Evolutionary conservation across 2,797 vertebrate genomes (phyloP).

Genomic region (Myotis findleyi): DNA sequence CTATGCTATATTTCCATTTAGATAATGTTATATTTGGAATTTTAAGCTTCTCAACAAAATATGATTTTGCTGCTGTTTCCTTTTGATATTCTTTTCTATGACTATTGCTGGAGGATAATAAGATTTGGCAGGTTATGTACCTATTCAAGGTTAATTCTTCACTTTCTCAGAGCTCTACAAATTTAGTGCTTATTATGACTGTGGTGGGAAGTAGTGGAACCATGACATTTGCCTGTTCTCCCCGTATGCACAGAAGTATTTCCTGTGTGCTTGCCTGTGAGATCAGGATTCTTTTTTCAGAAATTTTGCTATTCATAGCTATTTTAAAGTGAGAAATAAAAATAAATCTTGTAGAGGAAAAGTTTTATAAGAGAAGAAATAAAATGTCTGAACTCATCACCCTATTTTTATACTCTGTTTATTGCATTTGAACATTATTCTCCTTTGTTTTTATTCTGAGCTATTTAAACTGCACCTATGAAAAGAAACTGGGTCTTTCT

Average conservation of each 20-base stretch:
- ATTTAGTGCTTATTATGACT: background rate
- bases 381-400: background rate
- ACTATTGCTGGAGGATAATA: background rate
- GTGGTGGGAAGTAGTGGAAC: background rate
- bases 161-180: background rate
- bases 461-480: background rate
- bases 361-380: constrained; percentile 28
- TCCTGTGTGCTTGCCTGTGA: constrained; percentile 22
- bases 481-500: background rate
- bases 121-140: background rate
- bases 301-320: constrained; percentile 19
- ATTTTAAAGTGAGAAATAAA: constrained; percentile 57
- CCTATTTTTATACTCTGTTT: background rate
- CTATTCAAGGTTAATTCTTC: background rate
- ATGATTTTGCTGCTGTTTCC: background rate
- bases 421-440: background rate
- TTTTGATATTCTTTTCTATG: constrained; percentile 1
- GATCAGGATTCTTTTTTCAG: constrained; percentile 19
- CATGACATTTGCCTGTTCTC: background rate
- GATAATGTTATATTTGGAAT: constrained; percentile 33
- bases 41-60: constrained; percentile 40
- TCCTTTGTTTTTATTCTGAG: background rate
- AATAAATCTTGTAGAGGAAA: constrained; percentile 6
- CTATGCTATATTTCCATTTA: background rate
- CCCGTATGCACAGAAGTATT: background rate